phyloP scores from a whole-genome alignment of 1,140 invertebrate genomes.

The Drosophila setifemur region DNA sequence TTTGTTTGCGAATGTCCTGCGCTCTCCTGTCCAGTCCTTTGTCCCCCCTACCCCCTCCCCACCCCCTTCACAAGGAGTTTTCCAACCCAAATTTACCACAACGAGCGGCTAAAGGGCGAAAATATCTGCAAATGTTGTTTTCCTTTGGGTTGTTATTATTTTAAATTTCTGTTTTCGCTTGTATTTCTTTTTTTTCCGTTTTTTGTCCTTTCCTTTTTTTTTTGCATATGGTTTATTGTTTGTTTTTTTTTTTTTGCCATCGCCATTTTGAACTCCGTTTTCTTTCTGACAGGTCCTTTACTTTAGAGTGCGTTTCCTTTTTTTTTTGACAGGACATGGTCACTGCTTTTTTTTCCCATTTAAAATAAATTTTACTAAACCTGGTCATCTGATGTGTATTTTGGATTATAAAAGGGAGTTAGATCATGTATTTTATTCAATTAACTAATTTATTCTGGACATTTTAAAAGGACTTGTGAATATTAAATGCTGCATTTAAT shows the following conservation, averaged over 20 bases:
- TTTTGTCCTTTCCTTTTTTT: slow-evolving; percentile 31
- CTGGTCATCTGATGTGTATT: no score
- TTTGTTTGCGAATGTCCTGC: slow-evolving; percentile 33
- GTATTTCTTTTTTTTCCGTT: slow-evolving; percentile 28
- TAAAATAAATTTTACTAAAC: not conserved
- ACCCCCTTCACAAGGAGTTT: not conserved
- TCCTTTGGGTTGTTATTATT: slow-evolving; percentile 80
- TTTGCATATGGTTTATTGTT: not conserved
- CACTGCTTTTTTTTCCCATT: not conserved
- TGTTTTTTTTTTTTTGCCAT: not conserved
- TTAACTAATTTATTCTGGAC: not conserved
- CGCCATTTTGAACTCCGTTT: slow-evolving; percentile 5
- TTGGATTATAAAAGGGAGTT: not conserved
- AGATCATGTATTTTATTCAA: not conserved
- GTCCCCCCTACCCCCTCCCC: slow-evolving; percentile 5
- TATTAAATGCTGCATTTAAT: no score
- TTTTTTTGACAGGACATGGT: not conserved
- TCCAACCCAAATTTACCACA: slow-evolving; percentile 25
- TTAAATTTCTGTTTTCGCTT: slow-evolving; percentile 61
- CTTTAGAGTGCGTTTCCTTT: not conserved
- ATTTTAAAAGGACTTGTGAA: no score
- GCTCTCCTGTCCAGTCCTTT: slow-evolving; percentile 61
- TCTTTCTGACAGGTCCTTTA: not conserved
- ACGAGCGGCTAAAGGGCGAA: slow-evolving; percentile 19
- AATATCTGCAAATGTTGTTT: slow-evolving; percentile 80